These are phyloP conservation scores for Leptestheria dahalacensis DNA, from an alignment of 1,140 invertebrate genomes.

Conservation along the genomic window DNA sequence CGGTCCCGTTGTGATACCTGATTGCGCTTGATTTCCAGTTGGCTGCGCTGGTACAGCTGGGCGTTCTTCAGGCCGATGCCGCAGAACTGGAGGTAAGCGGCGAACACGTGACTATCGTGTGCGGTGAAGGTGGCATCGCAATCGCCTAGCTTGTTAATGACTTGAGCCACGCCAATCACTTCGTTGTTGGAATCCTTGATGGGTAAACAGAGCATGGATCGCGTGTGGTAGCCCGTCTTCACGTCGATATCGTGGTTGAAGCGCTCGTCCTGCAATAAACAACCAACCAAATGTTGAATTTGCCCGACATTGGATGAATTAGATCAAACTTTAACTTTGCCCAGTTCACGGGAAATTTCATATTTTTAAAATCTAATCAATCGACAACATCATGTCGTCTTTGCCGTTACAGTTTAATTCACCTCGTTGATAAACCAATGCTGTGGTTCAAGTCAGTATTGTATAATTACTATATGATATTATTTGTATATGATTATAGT, in stretches of 20 bases:
- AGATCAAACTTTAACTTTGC: too few species aligned
- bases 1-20: too few species aligned
- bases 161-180: constrained; percentile 88
- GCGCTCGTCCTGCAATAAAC: constrained; percentile 53
- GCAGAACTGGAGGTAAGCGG: constrained; percentile 86
- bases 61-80: constrained; percentile 88
- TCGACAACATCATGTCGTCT: too few species aligned
- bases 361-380: too few species aligned
- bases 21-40: constrained; percentile 85
- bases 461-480: too few species aligned
- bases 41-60: constrained; percentile 82
- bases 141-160: constrained; percentile 75
- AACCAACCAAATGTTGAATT: background rate
- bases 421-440: too few species aligned
- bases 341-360: too few species aligned
- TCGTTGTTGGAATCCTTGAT: constrained; percentile 89
- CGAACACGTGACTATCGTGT: constrained; percentile 81
- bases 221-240: constrained; percentile 80
- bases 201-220: constrained; percentile 84
- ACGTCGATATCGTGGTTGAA: constrained; percentile 89
- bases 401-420: too few species aligned
- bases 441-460: too few species aligned
- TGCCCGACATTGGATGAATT: constrained; percentile 13
- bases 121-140: constrained; percentile 52
- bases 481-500: too few species aligned